phyloP scores from a whole-genome alignment of 2,113 vertebrate species.

The Tachysurus vachellii region DNA sequence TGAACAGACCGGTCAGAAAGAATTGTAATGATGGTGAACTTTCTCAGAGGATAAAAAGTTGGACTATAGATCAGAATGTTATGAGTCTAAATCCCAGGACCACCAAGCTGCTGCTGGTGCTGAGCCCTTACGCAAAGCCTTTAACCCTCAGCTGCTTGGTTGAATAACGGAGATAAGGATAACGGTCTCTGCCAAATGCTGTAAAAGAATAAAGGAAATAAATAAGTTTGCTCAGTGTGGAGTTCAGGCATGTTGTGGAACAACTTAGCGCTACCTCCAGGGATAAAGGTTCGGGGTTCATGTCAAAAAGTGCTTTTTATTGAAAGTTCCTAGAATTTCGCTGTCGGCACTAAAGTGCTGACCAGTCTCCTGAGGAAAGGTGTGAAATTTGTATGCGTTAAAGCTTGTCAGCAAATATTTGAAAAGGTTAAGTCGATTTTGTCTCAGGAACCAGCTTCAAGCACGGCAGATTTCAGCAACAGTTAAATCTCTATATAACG shows the following conservation, averaged over 20 bases:
- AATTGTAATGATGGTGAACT: neutral
- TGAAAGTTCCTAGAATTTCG: neutral
- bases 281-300: neutral
- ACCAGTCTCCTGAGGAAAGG: neutral
- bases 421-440: constrained; percentile 18
- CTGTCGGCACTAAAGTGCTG: neutral
- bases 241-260: neutral
- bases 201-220: no score
- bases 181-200: no score
- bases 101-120: no score
- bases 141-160: no score
- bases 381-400: neutral
- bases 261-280: neutral
- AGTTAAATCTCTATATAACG: neutral
- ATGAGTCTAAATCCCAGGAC: no score
- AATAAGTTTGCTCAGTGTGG: neutral
- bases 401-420: constrained; percentile 1
- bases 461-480: neutral
- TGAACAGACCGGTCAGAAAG: neutral
- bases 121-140: no score
- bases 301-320: neutral
- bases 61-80: no score
- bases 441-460: neutral
- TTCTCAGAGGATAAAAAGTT: neutral
- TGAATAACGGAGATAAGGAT: no score